phyloP scores from a whole-genome alignment of 2,888 invertebrate species.

The Pseudanteris insignis region DNA sequence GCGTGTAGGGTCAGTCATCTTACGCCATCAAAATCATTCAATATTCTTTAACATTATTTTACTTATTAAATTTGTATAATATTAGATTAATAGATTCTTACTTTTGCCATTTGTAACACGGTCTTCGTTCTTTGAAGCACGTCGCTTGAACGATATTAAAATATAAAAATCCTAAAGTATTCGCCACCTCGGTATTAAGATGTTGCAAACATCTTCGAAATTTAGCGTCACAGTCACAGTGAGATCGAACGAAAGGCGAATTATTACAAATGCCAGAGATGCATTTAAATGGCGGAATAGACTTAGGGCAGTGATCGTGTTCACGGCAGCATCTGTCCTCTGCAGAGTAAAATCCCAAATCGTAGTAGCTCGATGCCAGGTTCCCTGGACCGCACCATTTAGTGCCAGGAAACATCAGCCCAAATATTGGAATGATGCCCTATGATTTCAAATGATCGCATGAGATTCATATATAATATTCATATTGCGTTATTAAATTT shows the following conservation, averaged over 20 bases:
- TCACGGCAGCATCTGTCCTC: slow-evolving; percentile 80
- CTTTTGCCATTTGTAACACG: slow-evolving; percentile 74
- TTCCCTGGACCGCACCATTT: slow-evolving; percentile 83
- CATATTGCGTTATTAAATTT: too few relatives aligned
- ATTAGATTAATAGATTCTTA: slow-evolving; percentile 59
- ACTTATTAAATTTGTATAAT: too few relatives aligned
- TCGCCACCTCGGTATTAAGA: slow-evolving; percentile 75
- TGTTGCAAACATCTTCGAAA: slow-evolving; percentile 76
- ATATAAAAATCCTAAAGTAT: slow-evolving; percentile 77
- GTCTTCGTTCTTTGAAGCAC: slow-evolving; percentile 75
- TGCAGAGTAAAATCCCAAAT: slow-evolving; percentile 72
- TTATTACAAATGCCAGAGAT: slow-evolving; percentile 75
- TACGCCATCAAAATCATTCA: background rate
- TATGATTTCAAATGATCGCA: too few relatives aligned
- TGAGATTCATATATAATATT: too few relatives aligned
- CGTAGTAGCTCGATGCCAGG: slow-evolving; percentile 71
- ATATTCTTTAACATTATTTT: background rate
- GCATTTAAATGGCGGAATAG: slow-evolving; percentile 71
- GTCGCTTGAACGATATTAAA: slow-evolving; percentile 80
- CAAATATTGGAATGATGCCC: too few relatives aligned
- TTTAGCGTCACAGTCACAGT: slow-evolving; percentile 79
- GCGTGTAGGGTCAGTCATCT: background rate
- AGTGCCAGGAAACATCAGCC: slow-evolving; percentile 72
- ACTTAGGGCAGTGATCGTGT: slow-evolving; percentile 76
- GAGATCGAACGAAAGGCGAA: slow-evolving; percentile 75